Evolutionary conservation across 2,888 invertebrate genomes (phyloP), one percentile per base, ranked within the genome.

Genomic region (Malacosoma neustria): DNA sequence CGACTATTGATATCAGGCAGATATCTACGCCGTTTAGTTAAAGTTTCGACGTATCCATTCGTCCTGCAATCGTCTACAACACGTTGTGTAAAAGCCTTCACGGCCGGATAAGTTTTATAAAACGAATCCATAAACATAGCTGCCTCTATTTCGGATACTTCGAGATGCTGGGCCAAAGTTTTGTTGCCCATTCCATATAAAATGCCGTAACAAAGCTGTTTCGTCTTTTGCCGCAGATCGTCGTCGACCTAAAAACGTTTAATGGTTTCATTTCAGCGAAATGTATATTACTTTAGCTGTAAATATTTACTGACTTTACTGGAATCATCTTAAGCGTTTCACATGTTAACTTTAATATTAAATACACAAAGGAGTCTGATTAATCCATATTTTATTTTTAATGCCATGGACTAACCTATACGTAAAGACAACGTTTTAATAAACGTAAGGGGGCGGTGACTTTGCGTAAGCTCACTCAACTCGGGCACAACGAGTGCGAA

Each of bases 141-240:
- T 0, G 98, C 98, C 55, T 96, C 93, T 33, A 89, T 81, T 69
- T 94, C 94, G 0, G 89, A 87, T 6, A 97, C 90, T 38, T 91
- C 90, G 29, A 99, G 82, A 45, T 92, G 90, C 42, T 94, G 93
- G 0, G 93, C 90, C 15, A 99, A 81, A 0, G 94, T 89, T 57
- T 90, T 93, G 40, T 90, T 87, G 2, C 98, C 97, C 92, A 99
- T 99, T 4, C 99, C 99, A 70, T 99, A 99, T 39, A 99, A 92
- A 58, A 99, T 96, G 4, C 97, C 98, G 74, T 99, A 99, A 67
- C 97, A 97, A 15, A 98, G 89, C 77, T 96, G 92, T 72, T 98
- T 97, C 3, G 97, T 93, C 59, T 93, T 92, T 59, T 96, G 94
- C 33, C 98, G 88, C 51, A 95, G 87, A 39, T 89, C 88, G 38